These are phyloP conservation scores for Pachyramphus minor DNA, from an alignment of 2,113 vertebrate genomes.

Conservation along the genomic window DNA sequence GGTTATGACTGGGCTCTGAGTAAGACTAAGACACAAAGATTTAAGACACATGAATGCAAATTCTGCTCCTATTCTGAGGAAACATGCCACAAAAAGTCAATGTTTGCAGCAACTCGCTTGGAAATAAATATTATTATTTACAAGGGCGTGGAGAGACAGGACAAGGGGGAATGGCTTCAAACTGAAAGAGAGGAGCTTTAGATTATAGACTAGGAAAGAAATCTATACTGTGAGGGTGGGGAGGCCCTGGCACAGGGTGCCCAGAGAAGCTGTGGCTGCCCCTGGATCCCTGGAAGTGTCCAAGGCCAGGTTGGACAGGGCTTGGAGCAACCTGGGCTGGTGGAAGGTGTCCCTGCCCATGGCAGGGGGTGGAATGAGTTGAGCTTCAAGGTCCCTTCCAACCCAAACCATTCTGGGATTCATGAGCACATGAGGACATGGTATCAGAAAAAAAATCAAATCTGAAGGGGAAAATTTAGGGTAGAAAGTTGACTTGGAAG, in stretches of 20 bases:
- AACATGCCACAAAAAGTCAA: not conserved
- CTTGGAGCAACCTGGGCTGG: not conserved
- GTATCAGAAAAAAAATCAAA: not conserved
- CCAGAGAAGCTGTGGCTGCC: not conserved
- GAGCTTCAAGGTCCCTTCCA: not conserved
- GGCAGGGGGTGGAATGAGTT: no score
- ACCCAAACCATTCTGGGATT: not conserved
- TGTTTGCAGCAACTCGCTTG: not conserved
- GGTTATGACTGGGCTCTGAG: not conserved
- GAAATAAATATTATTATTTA: not conserved
- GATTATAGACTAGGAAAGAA: not conserved
- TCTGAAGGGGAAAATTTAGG: not conserved
- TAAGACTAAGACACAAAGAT: not conserved
- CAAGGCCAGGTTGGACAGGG: not conserved
- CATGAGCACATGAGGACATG: not conserved
- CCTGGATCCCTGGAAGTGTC: not conserved
- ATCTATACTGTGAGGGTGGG: not conserved
- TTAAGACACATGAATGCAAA: not conserved
- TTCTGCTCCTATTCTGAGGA: not conserved
- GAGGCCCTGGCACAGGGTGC: not conserved
- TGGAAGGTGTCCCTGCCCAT: not conserved
- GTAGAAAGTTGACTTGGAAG: not conserved
- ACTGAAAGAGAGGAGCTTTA: not conserved
- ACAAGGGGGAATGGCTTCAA: not conserved
- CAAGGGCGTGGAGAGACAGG: not conserved